Base-by-base conservation (phyloP, 2,113 vertebrate species). In the Galeopterus variegatus region DNA sequence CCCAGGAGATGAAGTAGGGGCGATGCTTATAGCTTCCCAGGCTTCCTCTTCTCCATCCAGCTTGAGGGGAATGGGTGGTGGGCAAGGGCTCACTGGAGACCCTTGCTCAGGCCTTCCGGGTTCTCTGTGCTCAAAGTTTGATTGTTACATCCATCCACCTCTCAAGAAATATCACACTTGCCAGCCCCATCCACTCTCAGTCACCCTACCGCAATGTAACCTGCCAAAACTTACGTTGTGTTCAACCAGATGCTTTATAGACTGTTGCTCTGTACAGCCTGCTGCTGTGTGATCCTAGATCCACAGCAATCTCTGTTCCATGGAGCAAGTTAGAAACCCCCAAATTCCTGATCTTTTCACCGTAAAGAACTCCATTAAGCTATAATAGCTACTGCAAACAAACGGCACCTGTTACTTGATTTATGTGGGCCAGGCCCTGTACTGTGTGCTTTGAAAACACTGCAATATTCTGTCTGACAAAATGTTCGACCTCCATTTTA, bases 21-120 rank as follows among this genome's bases (percentile, higher is more conserved):
- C 6, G 1, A 12, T 3, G 9, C 15, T n/a, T 7, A 14, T 18
- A 18, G 50, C 9, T 52, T 1, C 21, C 33, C 54, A 28, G 41
- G 26, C 77, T 62, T 54, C 64, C 58, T 36, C 19, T 13, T 21
- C 8, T 76, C 15, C 6, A 28, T n/a, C 7, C 7, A 87, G 45
- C 19, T 0, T 67, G 18, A 58, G n/a, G 17, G 45, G 31, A 73
- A 6, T 5, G 8, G 4, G n/a, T 31, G 1, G 11, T 65, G 19
- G 36, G 60, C 0, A 19, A 19, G 36, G 5, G 28, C 36, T n/a
- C 8, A 21, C 24, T 26, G 28, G 54, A 93, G 23, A n/a, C 6
- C 21, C n/a, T 54, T 26, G 26, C 17, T 56, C 5, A 24, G 70
- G 5, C 23, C 23, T 67, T 10, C 48, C 52, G 33, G 33, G 19